Evolutionary conservation across 2,797 vertebrate genomes (phyloP).

Genomic region (Channa striata): DNA sequence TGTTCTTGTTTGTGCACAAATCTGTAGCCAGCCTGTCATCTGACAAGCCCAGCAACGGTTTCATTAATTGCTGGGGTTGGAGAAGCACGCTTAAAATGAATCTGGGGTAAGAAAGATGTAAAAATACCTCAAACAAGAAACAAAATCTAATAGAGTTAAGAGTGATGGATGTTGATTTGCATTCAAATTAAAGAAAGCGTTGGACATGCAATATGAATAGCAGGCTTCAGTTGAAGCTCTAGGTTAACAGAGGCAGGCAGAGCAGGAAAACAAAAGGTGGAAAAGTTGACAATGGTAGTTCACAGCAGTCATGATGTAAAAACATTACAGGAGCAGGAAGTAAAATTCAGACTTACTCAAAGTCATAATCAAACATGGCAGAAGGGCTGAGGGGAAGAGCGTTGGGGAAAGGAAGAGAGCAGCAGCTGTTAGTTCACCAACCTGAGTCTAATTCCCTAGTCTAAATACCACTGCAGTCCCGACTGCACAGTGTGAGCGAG

Average conservation of each 20-base stretch:
- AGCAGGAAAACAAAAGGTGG: slow-evolving; percentile 22
- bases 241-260: slow-evolving; percentile 35
- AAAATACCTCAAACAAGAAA: slow-evolving; percentile 38
- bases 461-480: slow-evolving; percentile 49
- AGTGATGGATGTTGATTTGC: slow-evolving; percentile 36
- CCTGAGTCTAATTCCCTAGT: slow-evolving; percentile 51
- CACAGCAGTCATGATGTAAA: slow-evolving; percentile 56
- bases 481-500: slow-evolving; percentile 45
- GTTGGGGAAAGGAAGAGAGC: slow-evolving; percentile 95
- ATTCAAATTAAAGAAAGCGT: slow-evolving; percentile 33
- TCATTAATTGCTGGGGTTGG: slow-evolving; percentile 16
- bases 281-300: slow-evolving; percentile 40
- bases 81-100: slow-evolving; percentile 42
- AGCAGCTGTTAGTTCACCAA: slow-evolving; percentile 94
- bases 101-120: slow-evolving; percentile 30
- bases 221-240: slow-evolving; percentile 44
- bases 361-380: slow-evolving; percentile 99
- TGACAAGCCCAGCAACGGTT: slow-evolving; percentile 38
- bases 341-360: slow-evolving; percentile 99
- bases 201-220: slow-evolving; percentile 66
- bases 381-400: slow-evolving; percentile 97
- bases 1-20: slow-evolving; percentile 49
- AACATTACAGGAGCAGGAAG: slow-evolving; percentile 89
- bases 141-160: slow-evolving; percentile 30
- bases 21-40: slow-evolving; percentile 36